Conservation (phyloP, 2,797 vertebrate genomes). For the Vireo griseus region DNA sequence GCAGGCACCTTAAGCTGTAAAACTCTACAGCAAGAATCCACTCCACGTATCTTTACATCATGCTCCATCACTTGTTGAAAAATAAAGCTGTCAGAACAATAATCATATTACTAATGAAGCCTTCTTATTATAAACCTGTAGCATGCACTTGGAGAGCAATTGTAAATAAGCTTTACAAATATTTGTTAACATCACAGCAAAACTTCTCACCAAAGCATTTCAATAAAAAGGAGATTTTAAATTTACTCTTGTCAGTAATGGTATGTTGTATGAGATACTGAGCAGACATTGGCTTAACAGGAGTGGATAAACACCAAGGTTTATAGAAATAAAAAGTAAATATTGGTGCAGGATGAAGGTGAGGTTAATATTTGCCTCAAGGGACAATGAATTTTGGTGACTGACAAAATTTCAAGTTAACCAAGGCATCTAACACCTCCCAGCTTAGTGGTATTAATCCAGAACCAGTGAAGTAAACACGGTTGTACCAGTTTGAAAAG, state of each 20-base stretch:
- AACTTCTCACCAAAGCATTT: background rate
- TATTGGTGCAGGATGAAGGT: background rate
- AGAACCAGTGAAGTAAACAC: background rate
- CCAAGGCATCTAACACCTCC: background rate
- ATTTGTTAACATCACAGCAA: background rate
- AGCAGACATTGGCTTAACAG: background rate
- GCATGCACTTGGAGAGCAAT: background rate
- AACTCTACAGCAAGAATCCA: background rate
- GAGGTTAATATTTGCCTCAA: conserved; percentile 11
- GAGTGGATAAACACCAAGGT: background rate
- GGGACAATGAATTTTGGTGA: background rate
- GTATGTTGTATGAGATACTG: background rate
- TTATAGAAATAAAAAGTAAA: conserved; percentile 10
- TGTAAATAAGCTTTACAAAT: background rate
- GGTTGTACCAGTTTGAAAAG: background rate
- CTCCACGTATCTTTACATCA: background rate
- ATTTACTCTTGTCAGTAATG: background rate
- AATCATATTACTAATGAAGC: background rate
- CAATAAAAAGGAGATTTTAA: background rate
- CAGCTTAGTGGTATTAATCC: background rate
- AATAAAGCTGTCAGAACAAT: background rate
- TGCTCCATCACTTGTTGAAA: background rate
- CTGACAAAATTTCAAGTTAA: background rate
- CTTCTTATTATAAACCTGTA: background rate
- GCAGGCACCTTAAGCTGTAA: background rate